phyloP scores from a whole-genome alignment of 2,113 vertebrate species.

The Meriones unguiculatus region DNA sequence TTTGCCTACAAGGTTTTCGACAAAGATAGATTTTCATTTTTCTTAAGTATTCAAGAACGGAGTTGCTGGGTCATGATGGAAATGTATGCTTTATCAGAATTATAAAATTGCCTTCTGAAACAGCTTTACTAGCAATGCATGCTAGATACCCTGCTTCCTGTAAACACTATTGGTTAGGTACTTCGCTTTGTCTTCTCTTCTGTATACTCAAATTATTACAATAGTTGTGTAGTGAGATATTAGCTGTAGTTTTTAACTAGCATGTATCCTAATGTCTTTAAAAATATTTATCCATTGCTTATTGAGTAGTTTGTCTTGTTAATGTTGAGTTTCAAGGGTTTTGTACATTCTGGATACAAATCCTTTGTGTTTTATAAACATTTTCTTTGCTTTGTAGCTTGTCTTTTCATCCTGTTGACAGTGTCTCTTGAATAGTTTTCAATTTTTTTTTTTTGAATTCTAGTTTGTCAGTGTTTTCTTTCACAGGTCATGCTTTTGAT shows the following conservation, averaged over 20 bases:
- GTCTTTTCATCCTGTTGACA: slow-evolving; percentile 45
- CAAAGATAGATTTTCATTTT: neutral
- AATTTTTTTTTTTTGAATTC: neutral
- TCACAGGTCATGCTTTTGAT: slow-evolving; percentile 56
- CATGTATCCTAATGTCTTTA: slow-evolving; percentile 20
- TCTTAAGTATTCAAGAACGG: neutral
- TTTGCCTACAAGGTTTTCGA: neutral
- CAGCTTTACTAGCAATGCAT: neutral
- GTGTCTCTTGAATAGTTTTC: slow-evolving; percentile 55
- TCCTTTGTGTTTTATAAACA: slow-evolving; percentile 52
- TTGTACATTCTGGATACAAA: slow-evolving; percentile 56
- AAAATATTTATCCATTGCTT: slow-evolving; percentile 3
- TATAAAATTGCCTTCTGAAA: neutral
- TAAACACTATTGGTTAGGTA: neutral
- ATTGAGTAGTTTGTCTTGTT: slow-evolving; percentile 43
- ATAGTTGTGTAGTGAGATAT: neutral
- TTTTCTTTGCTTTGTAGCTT: slow-evolving; percentile 52
- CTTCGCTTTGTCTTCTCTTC: too few species aligned
- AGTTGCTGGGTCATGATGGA: neutral
- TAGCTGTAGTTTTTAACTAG: slow-evolving; percentile 17
- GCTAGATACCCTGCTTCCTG: neutral
- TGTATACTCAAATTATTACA: neutral
- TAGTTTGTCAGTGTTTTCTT: slow-evolving; percentile 54
- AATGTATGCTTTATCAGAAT: neutral
- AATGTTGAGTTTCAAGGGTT: slow-evolving; percentile 50